These are phyloP conservation scores for Norana najaformis DNA, from an alignment of 2,888 invertebrate genomes.

Conservation along the genomic window DNA sequence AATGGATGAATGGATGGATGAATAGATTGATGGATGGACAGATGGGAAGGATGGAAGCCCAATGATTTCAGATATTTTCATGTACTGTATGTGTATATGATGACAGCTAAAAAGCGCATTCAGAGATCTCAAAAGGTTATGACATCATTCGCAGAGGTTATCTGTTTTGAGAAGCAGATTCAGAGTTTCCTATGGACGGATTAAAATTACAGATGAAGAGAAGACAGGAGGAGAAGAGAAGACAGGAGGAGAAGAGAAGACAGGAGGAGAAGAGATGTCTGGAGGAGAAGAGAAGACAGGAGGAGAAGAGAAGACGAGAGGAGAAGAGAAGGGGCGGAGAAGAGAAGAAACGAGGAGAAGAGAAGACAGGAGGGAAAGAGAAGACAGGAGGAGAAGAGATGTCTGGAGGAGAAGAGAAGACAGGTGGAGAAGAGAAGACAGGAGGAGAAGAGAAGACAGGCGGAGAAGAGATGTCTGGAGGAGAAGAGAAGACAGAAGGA, in stretches of 20 bases:
- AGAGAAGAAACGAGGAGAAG: not conserved
- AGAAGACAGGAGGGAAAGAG: not conserved
- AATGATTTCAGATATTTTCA: not conserved
- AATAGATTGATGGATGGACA: not conserved
- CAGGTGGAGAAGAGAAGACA: not conserved
- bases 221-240: not conserved
- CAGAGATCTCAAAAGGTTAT: not conserved
- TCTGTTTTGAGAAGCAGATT: not conserved
- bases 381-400: not conserved
- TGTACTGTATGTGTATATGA: not conserved
- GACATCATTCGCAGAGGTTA: not conserved
- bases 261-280: not conserved
- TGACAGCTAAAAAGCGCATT: not conserved
- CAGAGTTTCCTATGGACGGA: not conserved
- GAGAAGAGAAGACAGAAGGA: not conserved
- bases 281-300: not conserved
- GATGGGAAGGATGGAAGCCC: not conserved
- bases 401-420: not conserved
- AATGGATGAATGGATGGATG: not conserved
- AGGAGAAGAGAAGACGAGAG: not conserved
- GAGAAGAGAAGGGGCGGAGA: not conserved
- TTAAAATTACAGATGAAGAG: not conserved
- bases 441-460: too few species aligned
- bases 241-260: not conserved
- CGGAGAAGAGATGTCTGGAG: not conserved